phyloP scores from a whole-genome alignment of 1,140 invertebrate genomes.

The Drosophila sp. region DNA sequence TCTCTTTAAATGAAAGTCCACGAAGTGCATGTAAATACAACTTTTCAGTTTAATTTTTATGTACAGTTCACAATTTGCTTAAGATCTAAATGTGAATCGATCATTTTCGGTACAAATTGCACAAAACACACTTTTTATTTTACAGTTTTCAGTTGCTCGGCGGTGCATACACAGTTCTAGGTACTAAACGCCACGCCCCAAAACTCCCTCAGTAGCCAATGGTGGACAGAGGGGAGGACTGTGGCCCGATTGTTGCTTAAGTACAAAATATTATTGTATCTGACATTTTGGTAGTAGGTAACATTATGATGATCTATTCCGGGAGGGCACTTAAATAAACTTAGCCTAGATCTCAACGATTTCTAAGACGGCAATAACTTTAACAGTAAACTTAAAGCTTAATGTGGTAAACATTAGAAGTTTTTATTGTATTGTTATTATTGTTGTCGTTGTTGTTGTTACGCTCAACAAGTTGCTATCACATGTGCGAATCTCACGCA shows the following conservation, averaged over 20 bases:
- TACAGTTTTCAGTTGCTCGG: conserved; percentile 41
- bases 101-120: conserved; percentile 64
- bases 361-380: conserved; percentile 58
- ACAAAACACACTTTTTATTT: conserved; percentile 38
- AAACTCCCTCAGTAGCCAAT: background rate
- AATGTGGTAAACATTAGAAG: conserved; percentile 26
- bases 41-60: conserved; percentile 59
- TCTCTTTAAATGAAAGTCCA: background rate
- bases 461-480: conserved; percentile 57
- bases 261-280: conserved; percentile 59
- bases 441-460: conserved; percentile 52
- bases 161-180: conserved; percentile 31
- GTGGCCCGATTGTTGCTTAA: conserved; percentile 32
- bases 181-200: conserved; percentile 12
- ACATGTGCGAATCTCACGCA: conserved; percentile 64
- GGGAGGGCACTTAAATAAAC: conserved; percentile 56
- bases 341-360: conserved; percentile 57
- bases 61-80: conserved; percentile 62
- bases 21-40: conserved; percentile 9
- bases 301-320: conserved; percentile 30
- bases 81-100: conserved; percentile 50
- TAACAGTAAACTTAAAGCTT: conserved; percentile 32
- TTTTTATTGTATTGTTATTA: conserved; percentile 26
- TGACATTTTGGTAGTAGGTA: conserved; percentile 41
- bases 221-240: background rate